Evolutionary conservation across 2,113 vertebrate species (phyloP), one percentile per base, ranked within the genome.

Genomic region (Saguinus imperator): DNA sequence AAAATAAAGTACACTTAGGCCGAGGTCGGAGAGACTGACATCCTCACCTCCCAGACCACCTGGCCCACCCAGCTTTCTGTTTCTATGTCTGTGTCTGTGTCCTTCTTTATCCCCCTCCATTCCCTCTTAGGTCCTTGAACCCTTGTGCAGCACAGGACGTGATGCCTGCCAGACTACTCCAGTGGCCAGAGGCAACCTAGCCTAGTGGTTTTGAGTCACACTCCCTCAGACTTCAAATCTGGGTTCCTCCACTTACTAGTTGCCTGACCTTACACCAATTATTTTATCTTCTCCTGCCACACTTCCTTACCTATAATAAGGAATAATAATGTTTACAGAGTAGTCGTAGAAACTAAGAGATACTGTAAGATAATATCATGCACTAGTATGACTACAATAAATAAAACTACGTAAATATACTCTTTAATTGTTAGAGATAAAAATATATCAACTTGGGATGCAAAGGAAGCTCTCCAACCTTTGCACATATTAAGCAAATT

Each of bases 381-480:
- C 21, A 68, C 32, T 29, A 79, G 50, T 82, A 32, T 89, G 20
- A 87, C 35, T 68, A n/a, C 35, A 76, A 58, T 58, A 52, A 70
- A 88, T 37, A n/a, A 40, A 66, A 88, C 9, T 70, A 91, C 76
- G 85, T 72, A 93, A 72, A 58, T 82, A 32, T 35, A 72, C 70
- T 73, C 29, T 94, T 81, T 89, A 86, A 81, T 76, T 72, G n/a
- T 81, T 23, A 92, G 18, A 93, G 18, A 93, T 70, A 91, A 91
- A 70, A 72, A 37, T 40, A 0, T 55, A 48, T 48, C 80, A 86
- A 48, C 72, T 10, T 79, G 87, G 89, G 68, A 75, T 79, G 21
- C 45, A 77, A 91, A 89, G n/a, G 40, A 48, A 92, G 17, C 17
- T 86, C 17, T 82, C 12, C 18, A 94, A 72, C 21, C 27, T 86